phyloP scores from a whole-genome alignment of 2,888 invertebrate genomes.

The Ichneumoninae sp. region DNA sequence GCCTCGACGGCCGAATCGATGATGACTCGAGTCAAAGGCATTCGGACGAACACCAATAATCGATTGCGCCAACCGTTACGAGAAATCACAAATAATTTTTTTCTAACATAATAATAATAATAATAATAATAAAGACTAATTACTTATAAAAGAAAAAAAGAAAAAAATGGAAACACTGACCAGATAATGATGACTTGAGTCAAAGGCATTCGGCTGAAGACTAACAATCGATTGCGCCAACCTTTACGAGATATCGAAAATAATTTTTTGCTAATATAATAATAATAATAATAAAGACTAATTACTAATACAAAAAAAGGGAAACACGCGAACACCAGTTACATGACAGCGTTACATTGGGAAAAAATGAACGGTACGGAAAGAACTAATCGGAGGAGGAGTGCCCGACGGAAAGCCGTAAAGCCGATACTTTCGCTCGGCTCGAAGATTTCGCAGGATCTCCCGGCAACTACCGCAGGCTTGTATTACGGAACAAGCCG shows the following conservation, averaged over 20 bases:
- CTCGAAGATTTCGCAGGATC: slow-evolving; percentile 46
- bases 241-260: not conserved
- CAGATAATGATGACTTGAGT: slow-evolving; percentile 74
- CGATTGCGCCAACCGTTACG: slow-evolving; percentile 67
- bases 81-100: not conserved
- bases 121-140: not conserved
- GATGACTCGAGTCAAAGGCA: slow-evolving; percentile 75
- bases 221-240: slow-evolving; percentile 72
- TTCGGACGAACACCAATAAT: slow-evolving; percentile 73
- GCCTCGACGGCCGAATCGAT: slow-evolving; percentile 48
- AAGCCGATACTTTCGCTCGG: slow-evolving; percentile 43
- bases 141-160: not conserved
- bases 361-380: not conserved
- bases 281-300: not conserved
- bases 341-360: not conserved
- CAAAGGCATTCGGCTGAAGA: slow-evolving; percentile 74
- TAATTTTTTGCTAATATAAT: not conserved
- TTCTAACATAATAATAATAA: not conserved
- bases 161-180: no score
- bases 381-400: not conserved
- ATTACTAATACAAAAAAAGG: not conserved
- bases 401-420: slow-evolving; percentile 26
- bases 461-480: slow-evolving; percentile 27
- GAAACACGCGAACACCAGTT: not conserved
- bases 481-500: slow-evolving; percentile 36